Conservation (phyloP, 37 sponge, comb jelly and placozoan species). For the Agelas oroides region DNA sequence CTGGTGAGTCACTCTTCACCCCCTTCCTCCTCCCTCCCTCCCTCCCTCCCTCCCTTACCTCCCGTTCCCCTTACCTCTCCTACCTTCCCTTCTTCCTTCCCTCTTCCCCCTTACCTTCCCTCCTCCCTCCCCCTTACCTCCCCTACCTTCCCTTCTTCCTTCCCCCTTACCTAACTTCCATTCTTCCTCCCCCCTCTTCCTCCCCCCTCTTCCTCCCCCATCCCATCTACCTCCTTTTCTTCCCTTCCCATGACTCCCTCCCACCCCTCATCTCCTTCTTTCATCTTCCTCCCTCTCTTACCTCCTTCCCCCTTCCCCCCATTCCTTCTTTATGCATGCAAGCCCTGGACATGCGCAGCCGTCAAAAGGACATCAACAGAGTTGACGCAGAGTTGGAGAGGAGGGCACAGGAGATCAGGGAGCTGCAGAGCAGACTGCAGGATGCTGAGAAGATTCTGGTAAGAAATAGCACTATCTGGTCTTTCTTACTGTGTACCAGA, state of each 20-base stretch:
- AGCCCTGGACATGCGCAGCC: constrained; percentile 54
- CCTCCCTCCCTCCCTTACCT: background rate
- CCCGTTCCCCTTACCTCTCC: background rate
- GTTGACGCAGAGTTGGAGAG: constrained; percentile 56
- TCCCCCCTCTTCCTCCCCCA: too few species aligned
- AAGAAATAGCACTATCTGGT: too few species aligned
- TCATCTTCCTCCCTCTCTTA: background rate
- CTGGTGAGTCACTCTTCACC: constrained; percentile 31
- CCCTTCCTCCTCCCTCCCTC: too few species aligned
- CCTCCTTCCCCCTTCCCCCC: too few species aligned
- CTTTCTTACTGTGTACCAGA: background rate
- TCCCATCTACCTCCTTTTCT: too few species aligned
- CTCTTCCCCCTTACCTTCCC: too few species aligned
- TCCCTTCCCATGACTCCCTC: too few species aligned
- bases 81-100: too few species aligned
- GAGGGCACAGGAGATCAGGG: constrained; percentile 35
- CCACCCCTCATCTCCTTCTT: background rate
- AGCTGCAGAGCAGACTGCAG: constrained; percentile 71
- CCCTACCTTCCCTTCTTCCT: too few species aligned
- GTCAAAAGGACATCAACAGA: constrained; percentile 47
- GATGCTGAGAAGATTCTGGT: constrained; percentile 86
- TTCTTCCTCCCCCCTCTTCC: background rate
- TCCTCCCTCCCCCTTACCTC: too few species aligned
- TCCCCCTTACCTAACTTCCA: background rate
- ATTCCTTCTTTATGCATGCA: constrained; percentile 4